Conservation (phyloP, 2,888 invertebrate species). For the Nephrotoma guestfalica region DNA sequence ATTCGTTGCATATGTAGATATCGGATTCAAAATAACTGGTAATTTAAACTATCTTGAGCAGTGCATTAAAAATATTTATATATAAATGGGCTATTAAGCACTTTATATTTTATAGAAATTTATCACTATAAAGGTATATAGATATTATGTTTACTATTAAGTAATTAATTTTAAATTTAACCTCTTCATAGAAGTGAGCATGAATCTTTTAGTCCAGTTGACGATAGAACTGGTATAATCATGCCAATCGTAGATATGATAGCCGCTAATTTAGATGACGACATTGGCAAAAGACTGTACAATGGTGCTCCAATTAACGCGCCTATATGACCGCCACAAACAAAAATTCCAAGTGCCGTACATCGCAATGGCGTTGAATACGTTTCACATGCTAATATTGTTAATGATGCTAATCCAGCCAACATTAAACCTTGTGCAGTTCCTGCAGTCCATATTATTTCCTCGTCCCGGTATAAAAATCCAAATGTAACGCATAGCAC, state of each 20-base stretch:
- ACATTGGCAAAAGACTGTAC: conserved; percentile 12
- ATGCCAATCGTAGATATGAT: conserved; percentile 13
- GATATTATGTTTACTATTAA: not conserved
- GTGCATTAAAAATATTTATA: not conserved
- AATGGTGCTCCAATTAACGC: conserved; percentile 13
- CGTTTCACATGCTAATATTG: conserved; percentile 14
- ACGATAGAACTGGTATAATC: conserved; percentile 11
- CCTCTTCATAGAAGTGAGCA: conserved; percentile 11
- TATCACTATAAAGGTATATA: no score
- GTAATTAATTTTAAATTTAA: not conserved
- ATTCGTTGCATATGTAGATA: not conserved
- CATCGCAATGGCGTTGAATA: conserved; percentile 15
- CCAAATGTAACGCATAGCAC: conserved; percentile 14
- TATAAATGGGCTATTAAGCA: not conserved
- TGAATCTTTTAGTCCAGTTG: conserved; percentile 13
- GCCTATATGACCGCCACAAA: conserved; percentile 14
- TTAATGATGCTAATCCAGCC: conserved; percentile 14
- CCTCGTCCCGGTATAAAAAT: conserved; percentile 13
- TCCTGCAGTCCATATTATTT: conserved; percentile 16
- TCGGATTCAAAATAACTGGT: no score
- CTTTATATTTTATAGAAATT: not conserved
- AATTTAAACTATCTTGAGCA: not conserved
- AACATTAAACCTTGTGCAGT: conserved; percentile 15
- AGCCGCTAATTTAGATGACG: conserved; percentile 14
- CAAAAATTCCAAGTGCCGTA: conserved; percentile 15